A percentile compares a stretch with the other conserved stretches of the same genome.
Conservation (phyloP, 2,113 vertebrate species). For the Pteropus alecto region DNA sequence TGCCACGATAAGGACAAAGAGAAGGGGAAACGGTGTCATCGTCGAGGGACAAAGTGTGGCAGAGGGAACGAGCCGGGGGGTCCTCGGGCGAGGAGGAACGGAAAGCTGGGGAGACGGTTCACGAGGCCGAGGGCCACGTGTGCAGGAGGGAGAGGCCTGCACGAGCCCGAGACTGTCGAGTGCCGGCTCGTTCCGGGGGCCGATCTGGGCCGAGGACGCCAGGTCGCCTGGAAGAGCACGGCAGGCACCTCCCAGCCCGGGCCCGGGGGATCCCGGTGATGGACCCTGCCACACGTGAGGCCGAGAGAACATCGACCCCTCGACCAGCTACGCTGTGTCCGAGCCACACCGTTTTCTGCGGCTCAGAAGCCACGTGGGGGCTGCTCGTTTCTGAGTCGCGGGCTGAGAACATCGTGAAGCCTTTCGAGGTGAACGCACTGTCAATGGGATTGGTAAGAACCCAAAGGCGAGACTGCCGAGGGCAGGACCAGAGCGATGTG, state of each 20-base stretch:
- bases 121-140: accelerated
- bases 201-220: neutral
- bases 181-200: no score
- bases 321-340: neutral
- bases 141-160: no score
- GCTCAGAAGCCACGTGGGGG: no score
- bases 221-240: accelerated
- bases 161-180: accelerated
- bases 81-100: neutral
- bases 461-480: accelerated
- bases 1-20: neutral
- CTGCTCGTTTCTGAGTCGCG: no score
- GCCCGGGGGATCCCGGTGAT: accelerated
- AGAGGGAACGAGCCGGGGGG: no score
- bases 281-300: accelerated
- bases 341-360: no score
- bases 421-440: no score
- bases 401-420: no score
- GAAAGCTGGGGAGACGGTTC: neutral
- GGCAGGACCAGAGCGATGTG: accelerated
- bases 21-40: neutral
- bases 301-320: accelerated
- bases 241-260: neutral
- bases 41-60: accelerated
- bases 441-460: neutral